Base-by-base conservation (phyloP, 2,113 vertebrate genomes). In the Perca schrenkii region DNA sequence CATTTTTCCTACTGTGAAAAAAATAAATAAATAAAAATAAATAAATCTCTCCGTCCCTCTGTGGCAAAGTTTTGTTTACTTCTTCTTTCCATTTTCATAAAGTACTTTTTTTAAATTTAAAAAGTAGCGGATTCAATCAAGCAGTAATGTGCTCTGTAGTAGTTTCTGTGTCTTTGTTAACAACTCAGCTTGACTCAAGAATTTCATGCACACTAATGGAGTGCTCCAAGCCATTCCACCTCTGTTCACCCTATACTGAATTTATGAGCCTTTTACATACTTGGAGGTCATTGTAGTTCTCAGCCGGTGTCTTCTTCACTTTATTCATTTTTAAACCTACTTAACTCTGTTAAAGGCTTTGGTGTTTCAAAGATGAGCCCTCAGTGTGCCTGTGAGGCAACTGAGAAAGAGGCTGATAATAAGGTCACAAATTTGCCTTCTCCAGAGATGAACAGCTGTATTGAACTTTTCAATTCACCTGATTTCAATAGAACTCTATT, bases 41-140 rank as follows among this genome's bases (percentile, higher is more conserved):
- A 8, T 54, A 79, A 79, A 82, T 87, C 15, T 66, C 53, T 43
- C n/a, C 64, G 22, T 79, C 25, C 64, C 28, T 79, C 49, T 74
- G 66, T 25, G 53, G 62, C 16, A 3, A 74, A 75, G 40, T 67
- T 83, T 67, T 63, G 52, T 58, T 65, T 25, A 63, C 64, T 43
- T 43, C 31, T 73, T 67, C 16, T 25, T 60, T 36, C 21, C 16
- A 46, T 68, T 67, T 52, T 17, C 65, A 50, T 50, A 50, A 67
- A 68, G 17, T 36, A 54, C 56, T 52, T 25, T 1, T 1, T 25
- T 25, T 25, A 25, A 25, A 43, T 66, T 21, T 13, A 34, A 15
- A 81, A 58, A 16, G 16, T 22, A 22, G 15, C 0, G 0, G 36
- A 43, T 46, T 52, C 15, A 73, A 40, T 49, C 34, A 63, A 68